Evolutionary conservation across 2,888 invertebrate species (phyloP).

Genomic region (Scrobipalpa costella): DNA sequence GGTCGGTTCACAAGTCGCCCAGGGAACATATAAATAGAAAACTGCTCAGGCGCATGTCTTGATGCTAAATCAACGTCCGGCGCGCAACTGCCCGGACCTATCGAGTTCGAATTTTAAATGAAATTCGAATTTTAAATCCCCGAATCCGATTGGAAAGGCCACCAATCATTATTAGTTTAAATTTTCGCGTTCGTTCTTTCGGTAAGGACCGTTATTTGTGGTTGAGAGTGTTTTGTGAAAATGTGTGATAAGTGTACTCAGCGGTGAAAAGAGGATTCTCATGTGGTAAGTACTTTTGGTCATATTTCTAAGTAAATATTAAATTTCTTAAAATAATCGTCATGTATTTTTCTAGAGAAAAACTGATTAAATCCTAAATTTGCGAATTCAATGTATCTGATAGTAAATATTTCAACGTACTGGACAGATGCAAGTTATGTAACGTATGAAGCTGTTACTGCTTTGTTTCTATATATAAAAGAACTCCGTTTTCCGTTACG

Average conservation of each 20-base stretch:
- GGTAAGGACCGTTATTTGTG: slow-evolving; percentile 38
- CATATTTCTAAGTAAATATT: neutral
- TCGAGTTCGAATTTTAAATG: slow-evolving; percentile 48
- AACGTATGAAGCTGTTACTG: neutral
- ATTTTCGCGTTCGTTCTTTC: slow-evolving; percentile 30
- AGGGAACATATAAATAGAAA: slow-evolving; percentile 68
- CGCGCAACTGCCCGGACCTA: slow-evolving; percentile 66
- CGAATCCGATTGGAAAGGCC: slow-evolving; percentile 75
- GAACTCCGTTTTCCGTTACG: too few relatives aligned
- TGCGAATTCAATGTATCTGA: neutral
- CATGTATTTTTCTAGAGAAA: neutral
- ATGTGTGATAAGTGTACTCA: slow-evolving; percentile 74
- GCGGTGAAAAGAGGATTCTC: slow-evolving; percentile 58
- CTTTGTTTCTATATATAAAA: too few relatives aligned
- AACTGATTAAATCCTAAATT: too few relatives aligned
- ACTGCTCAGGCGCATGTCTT: slow-evolving; percentile 51
- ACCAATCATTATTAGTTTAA: slow-evolving; percentile 35
- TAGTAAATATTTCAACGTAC: neutral
- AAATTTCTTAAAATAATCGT: neutral
- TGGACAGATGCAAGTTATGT: neutral
- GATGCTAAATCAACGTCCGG: slow-evolving; percentile 68
- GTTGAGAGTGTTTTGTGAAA: slow-evolving; percentile 48
- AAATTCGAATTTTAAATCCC: slow-evolving; percentile 42
- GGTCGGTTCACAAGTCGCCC: slow-evolving; percentile 52
- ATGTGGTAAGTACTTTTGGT: slow-evolving; percentile 49